These are phyloP conservation scores for Plemyria rubiginata DNA, from an alignment of 2,888 invertebrate species.

Conservation along the genomic window DNA sequence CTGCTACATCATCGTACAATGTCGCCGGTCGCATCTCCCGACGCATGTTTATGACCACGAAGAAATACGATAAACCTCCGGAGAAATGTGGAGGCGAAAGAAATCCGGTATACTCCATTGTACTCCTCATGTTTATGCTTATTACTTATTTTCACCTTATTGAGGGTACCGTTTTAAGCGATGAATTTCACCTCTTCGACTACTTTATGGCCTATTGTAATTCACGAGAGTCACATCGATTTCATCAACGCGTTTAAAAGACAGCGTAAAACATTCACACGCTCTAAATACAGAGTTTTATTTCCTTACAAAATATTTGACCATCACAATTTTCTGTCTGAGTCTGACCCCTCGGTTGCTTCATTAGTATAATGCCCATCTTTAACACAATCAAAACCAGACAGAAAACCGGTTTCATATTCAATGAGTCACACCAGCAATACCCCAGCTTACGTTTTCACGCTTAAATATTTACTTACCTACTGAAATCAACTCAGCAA, in stretches of 20 bases:
- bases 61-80: conserved; percentile 80
- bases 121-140: conserved; percentile 78
- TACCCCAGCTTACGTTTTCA: conserved; percentile 38
- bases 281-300: conserved; percentile 31
- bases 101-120: conserved; percentile 77
- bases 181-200: conserved; percentile 58
- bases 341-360: conserved; percentile 52
- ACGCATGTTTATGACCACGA: conserved; percentile 75
- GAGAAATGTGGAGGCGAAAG: conserved; percentile 80
- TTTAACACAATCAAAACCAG: conserved; percentile 64
- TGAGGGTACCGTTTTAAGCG: conserved; percentile 65
- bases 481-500: conserved; percentile 17
- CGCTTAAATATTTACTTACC: conserved; percentile 19
- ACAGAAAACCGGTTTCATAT: conserved; percentile 64
- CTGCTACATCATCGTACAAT: conserved; percentile 82
- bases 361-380: conserved; percentile 59
- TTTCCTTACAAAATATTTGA: conserved; percentile 19
- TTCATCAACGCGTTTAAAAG: conserved; percentile 15
- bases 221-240: conserved; percentile 41
- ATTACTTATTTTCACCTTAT: conserved; percentile 81
- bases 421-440: conserved; percentile 53
- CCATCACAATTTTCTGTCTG: conserved; percentile 41
- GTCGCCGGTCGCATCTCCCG: conserved; percentile 76
- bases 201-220: conserved; percentile 52
- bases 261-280: conserved; percentile 46